Base-by-base conservation (phyloP, 2,888 invertebrate genomes). In the Petrolisthes manimaculis region DNA sequence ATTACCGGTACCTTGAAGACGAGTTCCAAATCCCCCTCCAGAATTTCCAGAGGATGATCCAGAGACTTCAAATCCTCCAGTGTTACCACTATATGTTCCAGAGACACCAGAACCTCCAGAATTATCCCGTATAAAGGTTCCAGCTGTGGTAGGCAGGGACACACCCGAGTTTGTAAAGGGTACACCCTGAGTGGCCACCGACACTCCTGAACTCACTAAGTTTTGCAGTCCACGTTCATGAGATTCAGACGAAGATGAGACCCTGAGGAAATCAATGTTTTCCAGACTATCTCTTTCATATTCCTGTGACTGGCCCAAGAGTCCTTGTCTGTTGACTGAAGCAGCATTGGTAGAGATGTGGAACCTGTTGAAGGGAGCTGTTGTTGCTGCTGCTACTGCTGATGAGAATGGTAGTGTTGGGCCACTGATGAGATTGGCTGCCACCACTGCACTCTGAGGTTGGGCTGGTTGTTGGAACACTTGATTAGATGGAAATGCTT, bases 271-370 rank as follows among this genome's bases (percentile, higher is more conserved):
- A 37, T 37, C 37, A 37, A 0, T 37, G 37, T 37, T 37, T 37
- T 37, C 37, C 37, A 37, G 37, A 37, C 37, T 37, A 37, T 37
- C 37, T 37, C 37, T 37, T 37, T 37, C 37, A 37, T 37, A 37
- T 37, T 37, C 37, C 37, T 1, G 37, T 37, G 37, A 37, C 37
- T 37, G 37, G 2, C 37, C 6, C 6, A 79, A 54, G 24, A 51
- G 54, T 9, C 79, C 79, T 54, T 79, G 79, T 18, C 54, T 79
- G 54, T 79, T 79, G n/a, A 79, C 79, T 8, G 54, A 21, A 4
- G 54, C 9, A 37, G 79, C 8, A 37, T 37, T 79, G 9, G 56
- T 54, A n/a, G 55, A 21, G 6, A 71, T 6, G 21, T 71, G 71
- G 71, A 71, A 71, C n/a, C 1, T 6, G 21, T 71, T 71, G 71